Base-by-base conservation (phyloP, 2,113 vertebrate species). In the Limnothrissa miodon region DNA sequence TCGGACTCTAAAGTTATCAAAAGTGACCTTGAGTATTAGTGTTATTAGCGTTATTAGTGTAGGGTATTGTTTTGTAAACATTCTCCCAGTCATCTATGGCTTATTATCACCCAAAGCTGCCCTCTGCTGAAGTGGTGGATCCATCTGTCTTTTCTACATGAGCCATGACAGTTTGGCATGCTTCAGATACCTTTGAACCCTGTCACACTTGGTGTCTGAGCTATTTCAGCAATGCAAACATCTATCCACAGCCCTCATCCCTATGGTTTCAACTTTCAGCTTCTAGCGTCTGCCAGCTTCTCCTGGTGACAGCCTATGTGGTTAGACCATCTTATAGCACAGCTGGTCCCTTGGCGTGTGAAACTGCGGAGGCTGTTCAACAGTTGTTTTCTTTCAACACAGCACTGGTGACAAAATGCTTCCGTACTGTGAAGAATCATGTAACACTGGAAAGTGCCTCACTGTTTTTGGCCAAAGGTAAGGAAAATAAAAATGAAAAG, bases 171-270 rank as follows among this genome's bases (percentile, higher is more conserved):
- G 66, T 33, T 74, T 74, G 66, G 25, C 66, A 74, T 74, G 29
- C 13, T 11, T 70, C 25, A 36, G 13, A 70, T 70, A 70, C 29
- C 62, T 74, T 74, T 74, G 11, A 74, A 4, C 29, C 66, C 66
- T 33, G 66, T 74, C 29, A 33, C 66, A 36, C 66, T 74, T 74
- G 66, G 66, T 29, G 66, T 74, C 66, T 74, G 29, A 74, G 15
- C 66, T 74, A 74, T 74, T 36, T 74, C 29, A 74, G 66, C 66
- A 74, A 74, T 74, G 66, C 66, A 74, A 74, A 74, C 66, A 74
- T 74, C 66, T 15, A 3, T 74, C 33, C 13, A 36, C 33, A 33
- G 66, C 29, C 66, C 13, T 13, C 29, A 15, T 36, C 66, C 66
- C 15, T 19, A 29, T 36, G 66, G 66, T 74, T 36, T 74, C 66